These are phyloP conservation scores for Acestrorhynchus altus DNA, from an alignment of 2,797 vertebrate species.

Conservation along the genomic window DNA sequence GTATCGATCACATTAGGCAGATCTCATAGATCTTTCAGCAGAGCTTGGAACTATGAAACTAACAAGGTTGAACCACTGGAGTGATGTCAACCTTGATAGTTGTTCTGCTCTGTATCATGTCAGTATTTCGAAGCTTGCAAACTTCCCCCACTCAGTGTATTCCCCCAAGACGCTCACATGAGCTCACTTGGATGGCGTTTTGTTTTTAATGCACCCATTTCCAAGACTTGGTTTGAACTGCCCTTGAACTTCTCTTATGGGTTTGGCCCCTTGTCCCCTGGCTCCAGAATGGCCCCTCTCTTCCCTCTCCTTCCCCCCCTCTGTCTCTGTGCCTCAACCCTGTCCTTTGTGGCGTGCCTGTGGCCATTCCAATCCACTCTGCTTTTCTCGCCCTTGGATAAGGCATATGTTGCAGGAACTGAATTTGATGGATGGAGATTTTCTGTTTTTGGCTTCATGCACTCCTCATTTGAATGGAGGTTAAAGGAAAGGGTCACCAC, in stretches of 20 bases:
- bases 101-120: conserved; percentile 20
- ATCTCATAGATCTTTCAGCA: conserved; percentile 1
- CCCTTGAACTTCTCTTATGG: conserved; percentile 51
- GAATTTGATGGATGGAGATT: conserved; percentile 39
- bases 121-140: conserved; percentile 16
- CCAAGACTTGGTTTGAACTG: conserved; percentile 49
- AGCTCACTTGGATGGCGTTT: conserved; percentile 48
- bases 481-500: conserved; percentile 26
- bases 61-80: not conserved
- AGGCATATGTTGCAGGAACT: conserved; percentile 13
- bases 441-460: conserved; percentile 27
- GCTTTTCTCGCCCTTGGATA: conserved; percentile 22
- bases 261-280: conserved; percentile 37
- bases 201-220: conserved; percentile 45
- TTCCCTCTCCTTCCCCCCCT: not conserved
- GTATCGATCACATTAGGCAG: not conserved
- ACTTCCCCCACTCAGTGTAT: conserved; percentile 10
- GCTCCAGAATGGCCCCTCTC: conserved; percentile 12
- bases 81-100: conserved; percentile 21
- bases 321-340: conserved; percentile 20
- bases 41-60: not conserved
- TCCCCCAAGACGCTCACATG: conserved; percentile 20
- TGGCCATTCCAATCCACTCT: conserved; percentile 11
- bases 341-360: conserved; percentile 34
- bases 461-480: conserved; percentile 32